Conservation (phyloP, 2,113 vertebrate genomes). For the Syngnathus scovelli region DNA sequence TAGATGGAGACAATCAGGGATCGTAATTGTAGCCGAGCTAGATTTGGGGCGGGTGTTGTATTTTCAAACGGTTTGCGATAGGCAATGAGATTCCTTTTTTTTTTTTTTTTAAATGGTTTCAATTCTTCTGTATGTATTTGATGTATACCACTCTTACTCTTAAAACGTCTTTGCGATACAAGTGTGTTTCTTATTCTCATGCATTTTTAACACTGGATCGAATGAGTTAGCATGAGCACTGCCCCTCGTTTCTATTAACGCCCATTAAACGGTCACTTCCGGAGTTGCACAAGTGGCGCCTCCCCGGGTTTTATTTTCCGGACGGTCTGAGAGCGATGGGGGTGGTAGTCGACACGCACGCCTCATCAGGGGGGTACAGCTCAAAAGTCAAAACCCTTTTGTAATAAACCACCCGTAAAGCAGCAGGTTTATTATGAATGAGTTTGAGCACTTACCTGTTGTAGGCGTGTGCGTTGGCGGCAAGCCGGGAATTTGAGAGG, state of each 20-base stretch:
- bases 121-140: slow-evolving; percentile 54
- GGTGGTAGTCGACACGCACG: slow-evolving; percentile 45
- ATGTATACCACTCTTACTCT: slow-evolving; percentile 50
- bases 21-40: slow-evolving; percentile 25
- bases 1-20: slow-evolving; percentile 61
- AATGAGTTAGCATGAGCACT: slow-evolving; percentile 61
- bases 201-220: slow-evolving; percentile 59
- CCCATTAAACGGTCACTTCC: not conserved
- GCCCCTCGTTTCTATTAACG: slow-evolving; percentile 29
- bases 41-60: slow-evolving; percentile 2
- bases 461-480: slow-evolving; percentile 57
- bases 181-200: slow-evolving; percentile 44
- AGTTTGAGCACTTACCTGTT: slow-evolving; percentile 73
- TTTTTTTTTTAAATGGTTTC: slow-evolving; percentile 34
- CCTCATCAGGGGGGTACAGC: slow-evolving; percentile 62
- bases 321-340: not conserved
- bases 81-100: slow-evolving; percentile 51
- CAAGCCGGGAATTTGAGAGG: slow-evolving; percentile 1
- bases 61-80: slow-evolving; percentile 27
- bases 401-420: slow-evolving; percentile 79
- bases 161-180: slow-evolving; percentile 48
- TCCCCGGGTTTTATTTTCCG: slow-evolving; percentile 18
- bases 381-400: slow-evolving; percentile 67
- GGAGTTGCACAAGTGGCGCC: slow-evolving; percentile 11
- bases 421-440: slow-evolving; percentile 79